A percentile compares a stretch with the other conserved stretches of the same genome.
These are phyloP conservation scores for Kradibia gibbosae DNA, from an alignment of 1,140 invertebrate species.

Conservation along the genomic window DNA sequence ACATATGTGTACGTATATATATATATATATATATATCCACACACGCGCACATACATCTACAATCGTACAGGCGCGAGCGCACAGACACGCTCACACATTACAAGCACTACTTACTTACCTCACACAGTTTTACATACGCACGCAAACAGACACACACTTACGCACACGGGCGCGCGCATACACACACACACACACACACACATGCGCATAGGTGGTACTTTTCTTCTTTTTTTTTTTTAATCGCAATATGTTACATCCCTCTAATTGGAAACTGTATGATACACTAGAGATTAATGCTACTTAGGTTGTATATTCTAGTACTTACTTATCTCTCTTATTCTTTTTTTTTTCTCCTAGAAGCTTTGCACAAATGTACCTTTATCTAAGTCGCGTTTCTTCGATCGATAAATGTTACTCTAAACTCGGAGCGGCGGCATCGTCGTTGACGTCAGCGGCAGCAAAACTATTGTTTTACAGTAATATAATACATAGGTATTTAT, in stretches of 20 bases:
- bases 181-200: slow-evolving; percentile 53
- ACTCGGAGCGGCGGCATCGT: slow-evolving; percentile 55
- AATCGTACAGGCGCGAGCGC: neutral
- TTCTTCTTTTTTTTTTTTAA: slow-evolving; percentile 34
- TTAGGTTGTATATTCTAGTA: slow-evolving; percentile 56
- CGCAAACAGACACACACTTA: slow-evolving; percentile 60
- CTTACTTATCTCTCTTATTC: slow-evolving; percentile 47
- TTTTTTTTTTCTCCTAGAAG: slow-evolving; percentile 39
- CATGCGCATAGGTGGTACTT: slow-evolving; percentile 54
- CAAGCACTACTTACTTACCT: slow-evolving; percentile 60
- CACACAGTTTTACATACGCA: neutral
- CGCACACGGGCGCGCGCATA: neutral
- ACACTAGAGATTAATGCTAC: slow-evolving; percentile 69
- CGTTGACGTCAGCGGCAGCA: slow-evolving; percentile 63
- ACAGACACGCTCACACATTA: slow-evolving; percentile 51
- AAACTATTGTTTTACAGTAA: slow-evolving; percentile 66
- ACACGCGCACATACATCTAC: too few species aligned
- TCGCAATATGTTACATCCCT: slow-evolving; percentile 69
- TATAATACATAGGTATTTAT: slow-evolving; percentile 73
- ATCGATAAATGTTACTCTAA: slow-evolving; percentile 50
- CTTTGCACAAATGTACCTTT: slow-evolving; percentile 51
- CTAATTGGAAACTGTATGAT: slow-evolving; percentile 67
- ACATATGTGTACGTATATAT: too few species aligned
- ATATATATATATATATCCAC: too few species aligned
- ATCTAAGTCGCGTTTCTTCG: slow-evolving; percentile 49